phyloP scores from a whole-genome alignment of 2,888 invertebrate species.

The Venustoraphidia nigricollis region DNA sequence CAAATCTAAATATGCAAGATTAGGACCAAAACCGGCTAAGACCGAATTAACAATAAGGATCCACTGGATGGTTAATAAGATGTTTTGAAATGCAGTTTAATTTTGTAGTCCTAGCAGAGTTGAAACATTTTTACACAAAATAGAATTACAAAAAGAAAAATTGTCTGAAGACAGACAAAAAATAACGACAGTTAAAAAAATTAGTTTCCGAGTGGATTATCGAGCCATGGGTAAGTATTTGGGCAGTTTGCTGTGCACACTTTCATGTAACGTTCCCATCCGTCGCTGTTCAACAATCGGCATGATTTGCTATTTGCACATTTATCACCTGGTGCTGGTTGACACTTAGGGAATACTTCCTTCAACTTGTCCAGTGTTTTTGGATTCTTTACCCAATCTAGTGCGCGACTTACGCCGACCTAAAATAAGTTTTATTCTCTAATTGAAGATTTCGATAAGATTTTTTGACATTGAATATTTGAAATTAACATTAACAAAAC shows the following conservation, averaged over 20 bases:
- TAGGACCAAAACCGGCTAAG: too few relatives aligned
- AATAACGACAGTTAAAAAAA: not conserved
- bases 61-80: too few relatives aligned
- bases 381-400: slow-evolving; percentile 42
- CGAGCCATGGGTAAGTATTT: slow-evolving; percentile 36
- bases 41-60: too few relatives aligned
- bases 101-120: too few relatives aligned
- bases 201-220: slow-evolving; percentile 32
- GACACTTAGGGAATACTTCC: slow-evolving; percentile 17
- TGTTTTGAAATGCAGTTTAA: too few relatives aligned
- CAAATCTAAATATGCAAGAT: too few relatives aligned
- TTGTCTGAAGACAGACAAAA: too few relatives aligned
- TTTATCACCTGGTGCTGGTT: slow-evolving; percentile 4
- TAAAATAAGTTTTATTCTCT: slow-evolving; percentile 12
- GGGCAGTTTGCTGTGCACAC: slow-evolving; percentile 33
- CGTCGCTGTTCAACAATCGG: slow-evolving; percentile 14
- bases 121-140: too few relatives aligned
- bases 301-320: slow-evolving; percentile 10
- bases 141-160: too few relatives aligned
- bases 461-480: too few relatives aligned
- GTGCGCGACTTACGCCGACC: slow-evolving; percentile 30
- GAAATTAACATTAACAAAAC: too few relatives aligned
- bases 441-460: too few relatives aligned
- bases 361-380: slow-evolving; percentile 26
- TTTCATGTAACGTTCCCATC: slow-evolving; percentile 30